A percentile compares a stretch with the other conserved stretches of the same genome.
These are phyloP conservation scores for Platycercus adscitus DNA, from an alignment of 2,113 vertebrate species.

Conservation along the genomic window DNA sequence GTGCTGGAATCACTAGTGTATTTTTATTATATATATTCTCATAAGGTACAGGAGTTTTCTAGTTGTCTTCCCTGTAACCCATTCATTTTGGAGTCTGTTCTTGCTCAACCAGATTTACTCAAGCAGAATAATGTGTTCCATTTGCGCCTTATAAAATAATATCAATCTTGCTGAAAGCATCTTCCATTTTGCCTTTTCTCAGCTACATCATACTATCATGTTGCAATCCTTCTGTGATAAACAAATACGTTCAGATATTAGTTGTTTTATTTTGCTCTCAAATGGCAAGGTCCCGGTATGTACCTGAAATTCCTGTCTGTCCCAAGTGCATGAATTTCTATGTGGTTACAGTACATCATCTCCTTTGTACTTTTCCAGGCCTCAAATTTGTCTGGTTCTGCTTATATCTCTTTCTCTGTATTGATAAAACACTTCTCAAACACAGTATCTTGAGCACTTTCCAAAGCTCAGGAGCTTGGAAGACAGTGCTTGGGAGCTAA, in stretches of 20 bases:
- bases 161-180: not conserved
- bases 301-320: not conserved
- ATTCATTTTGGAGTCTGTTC: not conserved
- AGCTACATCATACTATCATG: not conserved
- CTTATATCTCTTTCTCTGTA: not conserved
- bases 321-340: not conserved
- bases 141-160: not conserved
- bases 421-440: not conserved
- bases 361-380: not conserved
- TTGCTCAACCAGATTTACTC: not conserved
- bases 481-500: not conserved
- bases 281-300: not conserved
- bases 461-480: not conserved
- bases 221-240: not conserved
- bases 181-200: not conserved
- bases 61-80: not conserved
- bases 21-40: not conserved
- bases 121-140: not conserved
- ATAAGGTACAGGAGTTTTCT: not conserved
- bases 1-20: not conserved
- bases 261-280: not conserved
- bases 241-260: not conserved
- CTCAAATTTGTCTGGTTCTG: not conserved
- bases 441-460: not conserved
- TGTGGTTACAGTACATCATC: not conserved